Evolutionary conservation across 92 coral and sea anemone species (phyloP), one percentile per base, ranked within the genome.

Genomic region (Heteractis magnifica): DNA sequence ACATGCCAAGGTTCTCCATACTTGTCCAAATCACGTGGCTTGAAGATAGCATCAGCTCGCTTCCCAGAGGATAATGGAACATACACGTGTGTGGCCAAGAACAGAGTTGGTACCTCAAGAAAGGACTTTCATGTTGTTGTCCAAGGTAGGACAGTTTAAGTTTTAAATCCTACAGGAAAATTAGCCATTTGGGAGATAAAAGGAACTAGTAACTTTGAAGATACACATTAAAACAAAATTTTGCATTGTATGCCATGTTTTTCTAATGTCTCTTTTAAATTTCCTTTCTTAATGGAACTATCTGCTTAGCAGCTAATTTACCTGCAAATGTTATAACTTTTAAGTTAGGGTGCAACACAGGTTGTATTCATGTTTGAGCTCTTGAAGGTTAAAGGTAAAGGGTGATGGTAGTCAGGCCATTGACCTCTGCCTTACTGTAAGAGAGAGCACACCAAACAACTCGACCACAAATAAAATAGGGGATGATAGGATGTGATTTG

Each of bases 21-120:
- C 85, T 6, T 80, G 59, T 76, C 12, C 20, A 44, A 65, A 56
- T 26, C 18, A 6, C 12, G n/a, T 34, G 85, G 84, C 11, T 18
- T 77, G 50, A 48, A 77, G 50, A 77, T 84, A 11, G 41, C 6
- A 10, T 48, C 77, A 15, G 84, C 85, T 9, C 23, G 14, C 10
- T 77, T 56, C 52, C 58, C 86, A 10, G 15, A 49, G 15, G 80
- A 86, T 34, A 75, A 86, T 64, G 89, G 85, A 10, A 48, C 20
- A 3, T 86, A 52, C 55, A 58, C 79, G 0, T 86, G 89, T 26
- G 64, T 58, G 26, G 89, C 89, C 20, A 59, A 18, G 9, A 86
- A 86, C 64, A 50, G 13, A 3, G 55, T 19, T 71, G 89, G 89
- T 0, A 73, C 64, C 4, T 70, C 50, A 19, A 71, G 34, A 12